Evolutionary conservation across 2,888 invertebrate species (phyloP), one percentile per base, ranked within the genome.

Genomic region (Dinocampus coccinellae): DNA sequence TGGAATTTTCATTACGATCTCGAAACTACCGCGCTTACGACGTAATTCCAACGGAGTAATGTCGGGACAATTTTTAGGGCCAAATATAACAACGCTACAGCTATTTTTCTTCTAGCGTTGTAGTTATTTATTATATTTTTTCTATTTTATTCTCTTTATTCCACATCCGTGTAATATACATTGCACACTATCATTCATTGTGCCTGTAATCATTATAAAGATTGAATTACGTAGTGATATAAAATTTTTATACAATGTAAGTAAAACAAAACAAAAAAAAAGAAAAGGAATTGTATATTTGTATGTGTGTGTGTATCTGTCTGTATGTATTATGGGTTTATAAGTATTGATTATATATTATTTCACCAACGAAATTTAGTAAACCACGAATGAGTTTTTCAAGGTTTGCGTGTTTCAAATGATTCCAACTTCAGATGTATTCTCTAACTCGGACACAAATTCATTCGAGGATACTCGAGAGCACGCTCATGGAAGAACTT

Each of bases 1-100:
- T 26, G 73, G 76, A 74, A 76, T 75, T 76, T 76, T 73, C 73
- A 76, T 74, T 76, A 76, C 76, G 74, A 76, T 73, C 73, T 70
- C 72, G 74, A 73, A 76, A 76, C 76, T 75, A 74, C 71, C 65
- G 68, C 70, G 72, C 73, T 76, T 76, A 76, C 73, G 76, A 76
- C 74, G 74, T 76, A 76, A 76, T 76, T 74, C 72, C 72, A 47
- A 69, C 69, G 67, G 67, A 73, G 73, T 76, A 74, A 76, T 73
- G 74, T 73, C 76, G 60, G 57, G 62, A 66, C 73, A 69, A 75
- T 76, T 76, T 73, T 75, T 73, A 75, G 52, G 26, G 52, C 63
- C 42, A 10, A 52, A 58, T 58, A 63, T 70, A 70, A 70, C 67
- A 73, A 70, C 68, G 64, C 72, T 73, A 65, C 70, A 68, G 73